Evolutionary conservation across 2,888 invertebrate species (phyloP).

Genomic region (Mimachlamys varia): DNA sequence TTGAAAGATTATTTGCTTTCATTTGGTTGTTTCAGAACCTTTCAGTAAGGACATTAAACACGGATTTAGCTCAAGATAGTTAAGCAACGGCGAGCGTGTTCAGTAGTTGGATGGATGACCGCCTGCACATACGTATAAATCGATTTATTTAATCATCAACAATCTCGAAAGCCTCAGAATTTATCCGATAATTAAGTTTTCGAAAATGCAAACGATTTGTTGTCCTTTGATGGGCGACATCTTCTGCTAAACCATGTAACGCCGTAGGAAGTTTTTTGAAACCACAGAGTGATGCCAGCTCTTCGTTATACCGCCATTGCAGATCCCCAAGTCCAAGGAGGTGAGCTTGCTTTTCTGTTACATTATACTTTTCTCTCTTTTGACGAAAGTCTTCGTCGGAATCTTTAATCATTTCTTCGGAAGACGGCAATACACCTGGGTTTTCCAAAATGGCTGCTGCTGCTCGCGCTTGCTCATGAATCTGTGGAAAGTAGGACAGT

Average conservation of each 20-base stretch:
- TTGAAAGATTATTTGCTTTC: too few relatives aligned
- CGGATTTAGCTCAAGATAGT: too few relatives aligned
- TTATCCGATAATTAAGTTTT: background rate
- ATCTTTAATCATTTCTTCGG: constrained; percentile 87
- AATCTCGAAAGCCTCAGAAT: background rate
- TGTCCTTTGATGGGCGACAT: background rate
- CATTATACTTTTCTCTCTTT: constrained; percentile 81
- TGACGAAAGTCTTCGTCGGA: constrained; percentile 81
- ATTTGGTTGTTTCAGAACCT: too few relatives aligned
- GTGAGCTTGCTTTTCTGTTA: constrained; percentile 82
- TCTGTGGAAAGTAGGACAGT: constrained; percentile 92
- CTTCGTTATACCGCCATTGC: constrained; percentile 87
- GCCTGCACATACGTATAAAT: too few relatives aligned
- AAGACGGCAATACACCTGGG: constrained; percentile 85
- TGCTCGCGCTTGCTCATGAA: constrained; percentile 83
- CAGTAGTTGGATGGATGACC: too few relatives aligned
- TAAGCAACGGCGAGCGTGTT: too few relatives aligned
- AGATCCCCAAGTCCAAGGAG: constrained; percentile 88
- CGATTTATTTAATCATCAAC: background rate
- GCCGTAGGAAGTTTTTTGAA: constrained; percentile 84
- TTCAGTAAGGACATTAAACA: too few relatives aligned
- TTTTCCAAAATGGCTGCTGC: constrained; percentile 86
- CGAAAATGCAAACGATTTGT: background rate
- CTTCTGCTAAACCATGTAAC: background rate
- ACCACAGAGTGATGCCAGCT: constrained; percentile 86